These are phyloP conservation scores for Neomonachus schauinslandi DNA, from an alignment of 2,113 vertebrate species.

Conservation along the genomic window DNA sequence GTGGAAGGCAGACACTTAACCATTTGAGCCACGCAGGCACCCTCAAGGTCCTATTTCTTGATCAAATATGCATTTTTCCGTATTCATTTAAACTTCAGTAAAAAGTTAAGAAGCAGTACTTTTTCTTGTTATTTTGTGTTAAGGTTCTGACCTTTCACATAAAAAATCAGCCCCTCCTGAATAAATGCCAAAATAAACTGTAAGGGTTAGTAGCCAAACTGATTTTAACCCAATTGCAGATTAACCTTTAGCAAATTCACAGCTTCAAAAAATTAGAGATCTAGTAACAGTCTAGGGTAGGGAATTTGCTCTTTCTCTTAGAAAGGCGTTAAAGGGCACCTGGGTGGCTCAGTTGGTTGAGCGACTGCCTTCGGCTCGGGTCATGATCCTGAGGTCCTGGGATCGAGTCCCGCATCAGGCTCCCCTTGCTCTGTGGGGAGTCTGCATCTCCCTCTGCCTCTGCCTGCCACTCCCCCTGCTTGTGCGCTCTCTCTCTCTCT, in stretches of 20 bases:
- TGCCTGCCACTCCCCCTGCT: no score
- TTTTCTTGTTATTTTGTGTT: not conserved
- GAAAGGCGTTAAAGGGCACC: no score
- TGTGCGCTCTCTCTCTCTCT: no score
- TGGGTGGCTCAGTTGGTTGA: no score
- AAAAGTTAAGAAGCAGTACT: not conserved
- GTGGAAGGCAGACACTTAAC: not conserved
- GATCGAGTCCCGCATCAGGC: no score
- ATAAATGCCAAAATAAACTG: slow-evolving; percentile 3
- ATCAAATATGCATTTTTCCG: not conserved
- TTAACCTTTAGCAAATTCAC: not conserved
- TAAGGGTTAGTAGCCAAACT: slow-evolving; percentile 15
- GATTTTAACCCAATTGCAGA: slow-evolving; percentile 31
- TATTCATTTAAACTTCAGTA: not conserved
- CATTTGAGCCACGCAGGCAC: not conserved
- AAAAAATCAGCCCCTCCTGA: not conserved
- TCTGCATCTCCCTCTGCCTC: no score
- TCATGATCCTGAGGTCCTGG: no score
- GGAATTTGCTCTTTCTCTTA: not conserved
- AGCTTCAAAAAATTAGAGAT: slow-evolving; percentile 6
- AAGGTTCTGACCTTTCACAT: not conserved
- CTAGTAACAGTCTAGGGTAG: not conserved
- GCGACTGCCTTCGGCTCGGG: no score
- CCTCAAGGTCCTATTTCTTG: not conserved
- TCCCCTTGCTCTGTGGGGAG: no score